These are phyloP conservation scores for Halocaridina rubra DNA, from an alignment of 2,888 invertebrate species.

Conservation along the genomic window DNA sequence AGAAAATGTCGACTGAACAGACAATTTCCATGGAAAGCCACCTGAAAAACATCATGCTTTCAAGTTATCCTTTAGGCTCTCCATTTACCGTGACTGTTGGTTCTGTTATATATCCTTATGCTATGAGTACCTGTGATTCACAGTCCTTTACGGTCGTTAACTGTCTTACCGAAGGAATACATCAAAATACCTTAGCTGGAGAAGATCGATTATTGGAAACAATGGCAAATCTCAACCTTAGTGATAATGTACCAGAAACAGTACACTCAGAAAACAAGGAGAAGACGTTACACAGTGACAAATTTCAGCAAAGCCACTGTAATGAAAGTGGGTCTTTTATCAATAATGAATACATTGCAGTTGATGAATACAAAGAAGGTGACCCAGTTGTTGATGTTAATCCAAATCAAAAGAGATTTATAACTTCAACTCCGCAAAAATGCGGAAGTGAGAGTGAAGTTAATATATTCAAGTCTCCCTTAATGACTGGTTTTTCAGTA, in stretches of 20 bases:
- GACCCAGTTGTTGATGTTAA: background rate
- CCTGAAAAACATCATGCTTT: background rate
- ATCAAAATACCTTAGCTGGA: background rate
- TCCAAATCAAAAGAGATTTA: background rate
- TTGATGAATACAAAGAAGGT: background rate
- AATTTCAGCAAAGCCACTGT: no score
- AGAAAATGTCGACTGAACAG: background rate
- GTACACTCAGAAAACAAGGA: no score
- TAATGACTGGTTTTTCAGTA: background rate
- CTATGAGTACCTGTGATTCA: background rate
- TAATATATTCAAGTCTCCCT: background rate
- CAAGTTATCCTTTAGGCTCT: conserved; percentile 27
- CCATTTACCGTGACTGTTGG: conserved; percentile 27
- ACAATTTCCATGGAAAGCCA: background rate
- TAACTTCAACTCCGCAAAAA: conserved; percentile 37
- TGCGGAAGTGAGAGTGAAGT: background rate
- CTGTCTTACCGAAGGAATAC: background rate
- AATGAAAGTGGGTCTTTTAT: background rate
- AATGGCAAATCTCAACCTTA: no score
- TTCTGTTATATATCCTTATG: background rate
- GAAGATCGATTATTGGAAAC: background rate
- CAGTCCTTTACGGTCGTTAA: background rate
- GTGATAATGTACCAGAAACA: no score
- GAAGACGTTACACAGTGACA: no score
- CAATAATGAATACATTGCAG: background rate